Base-by-base conservation (phyloP, 2,888 invertebrate species). In the Octonoba sinensis region DNA sequence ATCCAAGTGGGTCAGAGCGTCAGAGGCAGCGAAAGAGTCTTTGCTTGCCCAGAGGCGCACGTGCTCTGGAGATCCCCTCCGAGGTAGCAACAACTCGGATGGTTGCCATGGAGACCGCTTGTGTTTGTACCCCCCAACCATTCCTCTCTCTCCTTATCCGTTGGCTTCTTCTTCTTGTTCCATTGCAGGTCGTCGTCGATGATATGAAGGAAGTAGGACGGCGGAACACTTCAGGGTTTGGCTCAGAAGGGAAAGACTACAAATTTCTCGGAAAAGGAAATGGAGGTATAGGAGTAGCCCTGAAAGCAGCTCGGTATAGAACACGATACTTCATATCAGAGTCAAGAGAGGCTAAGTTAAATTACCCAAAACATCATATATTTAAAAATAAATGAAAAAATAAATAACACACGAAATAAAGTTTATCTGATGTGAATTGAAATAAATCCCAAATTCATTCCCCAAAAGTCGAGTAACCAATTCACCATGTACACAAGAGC, bases 1-100 rank as follows among this genome's bases (percentile, higher is more conserved):
- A 66, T 66, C 73, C 69, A 82, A 82, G 74, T 75, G 81, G 74
- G 81, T 82, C 74, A 74, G 78, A 71, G 81, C 70, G 81, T 82
- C 74, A 74, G 78, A 71, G 67, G 59, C 24, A 59, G 69, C 20
- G 36, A 22, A 22, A 67, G 66, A 49, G 47, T 47, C 79, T 79
- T 49, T 62, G 65, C 65, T 24, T 73, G 79, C 79, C 79, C 79
- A 79, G 67, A 79, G 79, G 79, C 79, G 73, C 79, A 79, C 79
- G 79, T 79, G 79, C 79, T 79, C 60, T 66, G 8, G 64, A 57
- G 71, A 72, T 49, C 64, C 49, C 46, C 57, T 57, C 69, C 69
- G 59, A 56, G 78, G 72, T 72, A 46, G 79, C 79, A 79, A 79
- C 79, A 79, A 79, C 79, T 79, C 67, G 69, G 77, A 79, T 73